These are phyloP conservation scores for Argentina silus DNA, from an alignment of 2,797 vertebrate genomes.

Conservation along the genomic window DNA sequence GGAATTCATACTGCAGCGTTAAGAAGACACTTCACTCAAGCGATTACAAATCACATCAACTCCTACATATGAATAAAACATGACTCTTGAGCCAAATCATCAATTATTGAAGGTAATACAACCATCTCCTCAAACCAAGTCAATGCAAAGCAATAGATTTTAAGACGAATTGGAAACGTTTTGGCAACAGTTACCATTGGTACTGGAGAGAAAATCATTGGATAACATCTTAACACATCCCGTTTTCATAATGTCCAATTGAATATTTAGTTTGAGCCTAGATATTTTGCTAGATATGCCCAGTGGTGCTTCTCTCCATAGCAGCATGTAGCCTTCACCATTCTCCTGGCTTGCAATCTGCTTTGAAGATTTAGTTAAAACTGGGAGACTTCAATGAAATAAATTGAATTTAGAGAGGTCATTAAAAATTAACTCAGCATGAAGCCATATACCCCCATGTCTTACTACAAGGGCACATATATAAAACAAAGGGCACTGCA, in stretches of 20 bases:
- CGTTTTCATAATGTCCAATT: not conserved
- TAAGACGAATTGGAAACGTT: not conserved
- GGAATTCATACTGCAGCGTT: not conserved
- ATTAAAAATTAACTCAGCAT: not conserved
- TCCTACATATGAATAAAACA: slow-evolving; percentile 9
- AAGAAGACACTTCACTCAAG: not conserved
- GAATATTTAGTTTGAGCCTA: not conserved
- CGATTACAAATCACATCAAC: slow-evolving; percentile 16
- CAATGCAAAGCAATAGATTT: slow-evolving; percentile 13
- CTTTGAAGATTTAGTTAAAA: slow-evolving; percentile 1
- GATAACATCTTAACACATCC: not conserved
- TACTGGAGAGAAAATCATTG: not conserved
- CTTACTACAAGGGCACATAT: not conserved
- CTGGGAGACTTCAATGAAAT: slow-evolving; percentile 15
- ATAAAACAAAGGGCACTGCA: not conserved
- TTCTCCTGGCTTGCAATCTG: not conserved
- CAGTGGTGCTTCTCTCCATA: not conserved
- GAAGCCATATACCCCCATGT: not conserved
- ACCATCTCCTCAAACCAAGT: not conserved
- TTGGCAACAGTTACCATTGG: not conserved
- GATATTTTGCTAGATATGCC: not conserved
- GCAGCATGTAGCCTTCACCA: not conserved
- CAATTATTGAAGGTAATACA: slow-evolving; percentile 14
- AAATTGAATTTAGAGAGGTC: slow-evolving; percentile 5
- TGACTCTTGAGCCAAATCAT: slow-evolving; percentile 17